Evolutionary conservation across 2,797 vertebrate species (phyloP).

Genomic region (Coluber constrictor): DNA sequence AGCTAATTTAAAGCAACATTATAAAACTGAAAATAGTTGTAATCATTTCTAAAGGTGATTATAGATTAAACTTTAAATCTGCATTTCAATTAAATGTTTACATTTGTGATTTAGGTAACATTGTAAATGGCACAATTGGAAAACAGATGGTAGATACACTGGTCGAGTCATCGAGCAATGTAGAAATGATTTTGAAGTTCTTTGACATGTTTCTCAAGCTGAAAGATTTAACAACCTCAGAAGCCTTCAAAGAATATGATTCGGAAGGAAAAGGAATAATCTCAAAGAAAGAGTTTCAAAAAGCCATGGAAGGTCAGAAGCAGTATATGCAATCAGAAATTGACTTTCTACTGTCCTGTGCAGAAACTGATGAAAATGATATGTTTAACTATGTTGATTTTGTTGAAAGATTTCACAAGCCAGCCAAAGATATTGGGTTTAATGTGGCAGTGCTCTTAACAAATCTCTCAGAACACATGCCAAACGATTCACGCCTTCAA

Average conservation of each 20-base stretch:
- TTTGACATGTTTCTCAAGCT: conserved; percentile 99
- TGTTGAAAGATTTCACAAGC: conserved; percentile 94
- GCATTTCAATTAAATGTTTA: conserved; percentile 29
- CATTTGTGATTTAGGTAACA: conserved; percentile 80
- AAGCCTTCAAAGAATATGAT: conserved; percentile 93
- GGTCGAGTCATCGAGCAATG: conserved; percentile 96
- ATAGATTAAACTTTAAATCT: conserved; percentile 1
- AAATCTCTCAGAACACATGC: conserved; percentile 98
- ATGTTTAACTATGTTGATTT: conserved; percentile 97
- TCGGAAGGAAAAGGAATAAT: conserved; percentile 92
- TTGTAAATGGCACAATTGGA: conserved; percentile 97
- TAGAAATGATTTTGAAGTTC: conserved; percentile 99
- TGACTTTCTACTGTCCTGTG: conserved; percentile 94
- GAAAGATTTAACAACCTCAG: conserved; percentile 95
- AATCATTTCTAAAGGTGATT: conserved; percentile 21
- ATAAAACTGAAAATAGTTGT: background rate
- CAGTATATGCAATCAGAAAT: conserved; percentile 95
- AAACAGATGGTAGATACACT: conserved; percentile 99
- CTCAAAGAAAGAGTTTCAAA: conserved; percentile 98
- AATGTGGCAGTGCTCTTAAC: conserved; percentile 94
- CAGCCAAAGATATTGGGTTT: conserved; percentile 97
- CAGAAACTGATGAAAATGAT: conserved; percentile 95
- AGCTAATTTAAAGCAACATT: background rate
- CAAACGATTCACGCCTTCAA: conserved; percentile 88
- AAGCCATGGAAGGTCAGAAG: conserved; percentile 98